Base-by-base conservation (phyloP, 2,888 invertebrate genomes). In the Criorhina ranunculi region DNA sequence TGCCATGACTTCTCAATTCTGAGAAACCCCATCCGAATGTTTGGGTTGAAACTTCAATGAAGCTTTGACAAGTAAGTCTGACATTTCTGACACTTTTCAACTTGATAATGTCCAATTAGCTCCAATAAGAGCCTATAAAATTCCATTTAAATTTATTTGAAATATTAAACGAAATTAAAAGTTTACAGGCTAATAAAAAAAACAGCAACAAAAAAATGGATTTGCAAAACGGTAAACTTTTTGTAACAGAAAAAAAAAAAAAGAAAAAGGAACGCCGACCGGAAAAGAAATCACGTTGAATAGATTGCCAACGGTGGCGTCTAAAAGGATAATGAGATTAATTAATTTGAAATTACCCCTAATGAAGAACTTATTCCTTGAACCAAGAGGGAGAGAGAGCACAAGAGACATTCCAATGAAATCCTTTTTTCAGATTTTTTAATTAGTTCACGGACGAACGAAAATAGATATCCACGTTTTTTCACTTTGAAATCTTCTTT, bases 281-380 rank as follows among this genome's bases (percentile, higher is more conserved):
- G 51, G 42, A 40, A 60, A 35, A 44, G 53, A 53, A 64, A 77
- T 59, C 69, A 66, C 66, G 59, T 46, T 59, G 51, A 76, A 75
- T 46, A 37, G 37, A 66, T 66, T 62, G 62, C 60, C 73, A 73
- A 29, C 42, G 55, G 55, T 53, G 42, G 46, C 60, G 42, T 33
- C 69, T 69, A 67, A 77, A 69, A 69, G 53, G 77, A 69, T 77
- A 77, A 77, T 77, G 60, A 44, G 77, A 77, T 77, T 69, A 77
- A 77, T 77, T 69, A 69, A 77, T 77, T 77, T 69, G 35, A 69
- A 77, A 69, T 77, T 77, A 69, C 69, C 69, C 77, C 17, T 77
- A 60, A 77, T 77, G 69, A 69, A 77, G 77, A 69, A 62, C 44
- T 62, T 69, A 69, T 53, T 77, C 42, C 60, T 12, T 44, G 42